Conservation (phyloP, 2,888 invertebrate species). For the Drosophila flavopinicola region DNA sequence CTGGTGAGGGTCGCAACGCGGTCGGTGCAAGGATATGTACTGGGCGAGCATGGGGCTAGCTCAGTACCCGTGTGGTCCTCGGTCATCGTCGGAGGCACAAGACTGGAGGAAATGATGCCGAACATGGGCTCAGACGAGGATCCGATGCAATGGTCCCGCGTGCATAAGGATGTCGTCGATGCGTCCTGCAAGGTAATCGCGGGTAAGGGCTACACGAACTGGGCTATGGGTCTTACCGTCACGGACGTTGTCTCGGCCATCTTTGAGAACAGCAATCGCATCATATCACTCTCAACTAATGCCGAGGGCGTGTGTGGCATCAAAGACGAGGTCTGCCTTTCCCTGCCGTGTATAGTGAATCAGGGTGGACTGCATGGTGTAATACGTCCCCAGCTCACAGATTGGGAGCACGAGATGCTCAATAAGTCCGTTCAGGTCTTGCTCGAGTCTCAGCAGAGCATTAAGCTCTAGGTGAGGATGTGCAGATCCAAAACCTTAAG, state of each 20-base stretch:
- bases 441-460: constrained; percentile 55
- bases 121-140: constrained; percentile 89
- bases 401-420: constrained; percentile 86
- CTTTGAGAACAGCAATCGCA: constrained; percentile 88
- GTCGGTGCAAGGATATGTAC: constrained; percentile 93
- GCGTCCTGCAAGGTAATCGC: constrained; percentile 92
- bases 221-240: constrained; percentile 92
- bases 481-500: too few relatives aligned
- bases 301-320: constrained; percentile 88
- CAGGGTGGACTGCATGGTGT: constrained; percentile 88
- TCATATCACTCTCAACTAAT: constrained; percentile 90
- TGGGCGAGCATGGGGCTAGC: constrained; percentile 95
- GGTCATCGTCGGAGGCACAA: constrained; percentile 93
- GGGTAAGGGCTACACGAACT: constrained; percentile 93
- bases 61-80: constrained; percentile 95
- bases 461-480: constrained; percentile 21
- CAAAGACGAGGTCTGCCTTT: constrained; percentile 91
- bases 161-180: constrained; percentile 90
- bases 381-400: constrained; percentile 88
- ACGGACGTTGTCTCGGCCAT: constrained; percentile 88
- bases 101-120: constrained; percentile 89
- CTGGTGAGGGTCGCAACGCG: constrained; percentile 90
- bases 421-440: constrained; percentile 87
- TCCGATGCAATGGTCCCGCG: constrained; percentile 89
- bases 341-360: constrained; percentile 91